These are phyloP conservation scores for Phymorhynchus buccinoides DNA, from an alignment of 1,140 invertebrate genomes.

Conservation along the genomic window DNA sequence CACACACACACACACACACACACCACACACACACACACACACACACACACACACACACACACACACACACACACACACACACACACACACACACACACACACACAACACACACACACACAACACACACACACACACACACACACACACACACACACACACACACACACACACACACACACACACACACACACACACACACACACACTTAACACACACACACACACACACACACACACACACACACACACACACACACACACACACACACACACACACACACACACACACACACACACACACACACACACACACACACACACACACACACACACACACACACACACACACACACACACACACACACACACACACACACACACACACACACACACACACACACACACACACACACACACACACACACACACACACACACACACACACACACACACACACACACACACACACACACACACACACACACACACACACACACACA, in stretches of 20 bases:
- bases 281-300: background rate
- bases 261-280: background rate
- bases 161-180: background rate
- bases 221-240: too few species aligned
- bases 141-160: background rate
- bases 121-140: background rate
- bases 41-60: background rate
- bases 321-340: background rate
- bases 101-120: too few species aligned
- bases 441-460: background rate
- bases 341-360: background rate
- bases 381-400: too few species aligned
- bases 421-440: background rate
- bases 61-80: background rate
- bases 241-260: too few species aligned
- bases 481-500: slow-evolving; percentile 2
- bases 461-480: background rate
- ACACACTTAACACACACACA: background rate
- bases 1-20: background rate
- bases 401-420: too few species aligned
- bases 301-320: background rate
- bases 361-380: background rate
- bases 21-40: slow-evolving; percentile 6
- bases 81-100: too few species aligned
- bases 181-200: background rate